A percentile compares a stretch with the other conserved stretches of the same genome.
Conservation (phyloP, 2,888 invertebrate species). For the Sthenelais limicola region DNA sequence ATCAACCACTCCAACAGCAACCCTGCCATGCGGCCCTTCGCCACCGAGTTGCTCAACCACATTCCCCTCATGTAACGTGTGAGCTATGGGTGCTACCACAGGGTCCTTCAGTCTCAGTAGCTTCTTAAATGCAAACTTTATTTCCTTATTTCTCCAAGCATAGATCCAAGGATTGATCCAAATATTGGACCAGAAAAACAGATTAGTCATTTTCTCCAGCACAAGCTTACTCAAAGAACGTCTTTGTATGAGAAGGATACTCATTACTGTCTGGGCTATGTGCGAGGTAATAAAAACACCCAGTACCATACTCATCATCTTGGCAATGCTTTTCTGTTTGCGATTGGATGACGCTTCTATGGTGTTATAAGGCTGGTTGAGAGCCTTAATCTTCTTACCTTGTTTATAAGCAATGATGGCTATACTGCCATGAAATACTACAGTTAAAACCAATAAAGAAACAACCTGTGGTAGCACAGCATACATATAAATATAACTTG, state of each 20-base stretch:
- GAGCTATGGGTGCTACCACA: no score
- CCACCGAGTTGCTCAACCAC: no score
- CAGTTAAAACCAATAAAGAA: neutral
- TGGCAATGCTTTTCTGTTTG: conserved; percentile 5
- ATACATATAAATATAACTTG: neutral
- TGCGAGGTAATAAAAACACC: neutral
- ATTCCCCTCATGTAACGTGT: no score
- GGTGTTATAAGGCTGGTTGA: conserved; percentile 4
- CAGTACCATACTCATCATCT: conserved; percentile 15
- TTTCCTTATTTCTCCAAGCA: conserved; percentile 14
- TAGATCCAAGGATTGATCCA: conserved; percentile 13
- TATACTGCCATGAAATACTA: neutral
- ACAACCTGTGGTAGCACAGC: neutral
- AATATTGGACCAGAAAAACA: conserved; percentile 4
- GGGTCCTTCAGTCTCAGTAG: neutral
- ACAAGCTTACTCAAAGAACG: no score
- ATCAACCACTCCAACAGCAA: no score
- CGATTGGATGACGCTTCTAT: neutral
- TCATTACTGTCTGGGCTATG: neutral
- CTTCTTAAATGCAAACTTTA: neutral
- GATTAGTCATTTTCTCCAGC: neutral
- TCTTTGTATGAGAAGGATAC: neutral
- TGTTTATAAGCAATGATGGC: neutral
- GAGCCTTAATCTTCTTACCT: neutral
- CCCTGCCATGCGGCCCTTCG: no score